A percentile compares a stretch with the other conserved stretches of the same genome.
phyloP scores from a whole-genome alignment of 2,797 vertebrate genomes.

The Cyprinella venusta region DNA sequence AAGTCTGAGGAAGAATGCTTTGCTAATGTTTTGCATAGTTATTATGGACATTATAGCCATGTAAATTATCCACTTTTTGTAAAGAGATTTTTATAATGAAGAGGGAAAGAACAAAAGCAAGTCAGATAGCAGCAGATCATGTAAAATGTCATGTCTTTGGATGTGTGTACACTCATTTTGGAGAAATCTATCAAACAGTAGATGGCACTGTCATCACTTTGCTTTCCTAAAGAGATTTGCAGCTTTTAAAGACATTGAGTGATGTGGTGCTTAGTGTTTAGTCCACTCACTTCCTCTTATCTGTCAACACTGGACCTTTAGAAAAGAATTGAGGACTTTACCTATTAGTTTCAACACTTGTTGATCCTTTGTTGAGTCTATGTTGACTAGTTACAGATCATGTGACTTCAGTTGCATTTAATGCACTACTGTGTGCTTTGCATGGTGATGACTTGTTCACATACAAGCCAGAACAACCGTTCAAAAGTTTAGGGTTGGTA shows the following conservation, averaged over 20 bases:
- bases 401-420: not conserved
- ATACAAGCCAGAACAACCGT: not conserved
- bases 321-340: not conserved
- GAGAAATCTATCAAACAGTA: not conserved
- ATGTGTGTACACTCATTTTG: not conserved
- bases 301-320: constrained; percentile 1
- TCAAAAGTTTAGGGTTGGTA: not conserved
- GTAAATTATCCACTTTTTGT: not conserved
- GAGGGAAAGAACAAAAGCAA: not conserved
- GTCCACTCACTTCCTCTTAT: not conserved
- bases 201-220: constrained; percentile 6
- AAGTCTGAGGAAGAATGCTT: not conserved
- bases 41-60: not conserved
- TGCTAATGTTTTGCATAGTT: not conserved
- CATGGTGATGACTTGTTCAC: not conserved
- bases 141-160: not conserved
- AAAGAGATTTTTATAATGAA: not conserved
- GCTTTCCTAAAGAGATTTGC: not conserved
- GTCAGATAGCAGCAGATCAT: not conserved
- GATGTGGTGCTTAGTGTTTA: not conserved
- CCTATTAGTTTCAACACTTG: not conserved
- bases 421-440: not conserved
- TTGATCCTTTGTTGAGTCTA: not conserved
- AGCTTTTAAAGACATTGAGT: not conserved
- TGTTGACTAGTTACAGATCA: not conserved